Conservation (phyloP, 2,888 invertebrate genomes). For the Spodoptera picta region DNA sequence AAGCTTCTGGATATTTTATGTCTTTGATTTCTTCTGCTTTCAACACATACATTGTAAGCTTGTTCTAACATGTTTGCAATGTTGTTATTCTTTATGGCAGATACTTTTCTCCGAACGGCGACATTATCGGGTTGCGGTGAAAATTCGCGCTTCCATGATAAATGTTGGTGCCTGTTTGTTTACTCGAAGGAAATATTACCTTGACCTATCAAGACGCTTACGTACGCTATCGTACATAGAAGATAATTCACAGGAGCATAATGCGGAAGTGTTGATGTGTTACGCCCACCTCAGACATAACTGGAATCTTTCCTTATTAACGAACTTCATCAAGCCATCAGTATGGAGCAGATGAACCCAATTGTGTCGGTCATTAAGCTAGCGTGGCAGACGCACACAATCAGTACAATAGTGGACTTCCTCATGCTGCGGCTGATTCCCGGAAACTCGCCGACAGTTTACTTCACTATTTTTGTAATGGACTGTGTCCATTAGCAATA, state of each 20-base stretch:
- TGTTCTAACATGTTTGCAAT: too few relatives aligned
- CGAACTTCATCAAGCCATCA: constrained; percentile 44
- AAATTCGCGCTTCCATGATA: constrained; percentile 30
- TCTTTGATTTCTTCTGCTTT: too few relatives aligned
- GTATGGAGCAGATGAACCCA: constrained; percentile 54
- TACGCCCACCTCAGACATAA: constrained; percentile 30
- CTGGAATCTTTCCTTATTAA: constrained; percentile 38
- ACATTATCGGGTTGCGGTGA: constrained; percentile 21
- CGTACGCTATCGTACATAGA: background rate
- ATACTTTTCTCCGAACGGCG: background rate
- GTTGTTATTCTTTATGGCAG: background rate
- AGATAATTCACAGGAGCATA: background rate
- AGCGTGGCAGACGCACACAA: constrained; percentile 49
- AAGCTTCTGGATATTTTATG: background rate
- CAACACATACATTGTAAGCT: too few relatives aligned
- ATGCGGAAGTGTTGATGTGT: constrained; percentile 13
- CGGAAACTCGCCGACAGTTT: constrained; percentile 61
- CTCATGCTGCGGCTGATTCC: constrained; percentile 49
- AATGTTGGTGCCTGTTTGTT: constrained; percentile 11
- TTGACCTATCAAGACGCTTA: constrained; percentile 10
- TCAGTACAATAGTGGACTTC: constrained; percentile 50
- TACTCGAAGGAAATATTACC: constrained; percentile 2
- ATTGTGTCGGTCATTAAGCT: constrained; percentile 60
- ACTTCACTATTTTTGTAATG: constrained; percentile 77
- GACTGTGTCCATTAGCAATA: constrained; percentile 78